Evolutionary conservation across 2,888 invertebrate genomes (phyloP).

Genomic region (Sarcophaga subvicina): DNA sequence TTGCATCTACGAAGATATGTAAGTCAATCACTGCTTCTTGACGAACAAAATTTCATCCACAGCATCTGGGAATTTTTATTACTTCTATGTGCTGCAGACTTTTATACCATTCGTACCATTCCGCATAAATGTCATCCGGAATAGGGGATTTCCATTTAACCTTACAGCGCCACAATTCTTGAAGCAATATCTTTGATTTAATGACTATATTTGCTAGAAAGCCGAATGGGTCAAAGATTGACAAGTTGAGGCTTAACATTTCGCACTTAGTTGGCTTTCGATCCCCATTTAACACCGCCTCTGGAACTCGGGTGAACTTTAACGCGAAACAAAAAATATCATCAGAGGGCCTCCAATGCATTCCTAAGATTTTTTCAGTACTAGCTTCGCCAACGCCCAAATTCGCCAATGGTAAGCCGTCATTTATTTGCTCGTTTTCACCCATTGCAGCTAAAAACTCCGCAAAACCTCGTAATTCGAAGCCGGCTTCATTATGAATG

Average conservation of each 20-base stretch:
- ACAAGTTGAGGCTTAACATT: conserved; percentile 33
- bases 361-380: conserved; percentile 38
- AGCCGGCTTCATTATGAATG: conserved; percentile 61
- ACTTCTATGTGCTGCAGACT: not conserved
- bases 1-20: conserved; percentile 39
- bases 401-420: conserved; percentile 24
- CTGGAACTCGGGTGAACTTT: conserved; percentile 30
- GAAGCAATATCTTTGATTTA: conserved; percentile 61
- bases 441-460: conserved; percentile 35
- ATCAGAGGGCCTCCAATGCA: conserved; percentile 45
- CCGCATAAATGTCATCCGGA: conserved; percentile 48
- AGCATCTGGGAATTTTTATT: conserved; percentile 7
- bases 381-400: conserved; percentile 4
- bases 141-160: conserved; percentile 47
- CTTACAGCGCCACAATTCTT: conserved; percentile 52
- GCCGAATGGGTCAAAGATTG: conserved; percentile 37
- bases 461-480: conserved; percentile 58
- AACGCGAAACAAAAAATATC: conserved; percentile 31
- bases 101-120: conserved; percentile 38
- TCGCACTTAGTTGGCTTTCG: conserved; percentile 47
- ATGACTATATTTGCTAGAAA: conserved; percentile 51
- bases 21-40: conserved; percentile 26
- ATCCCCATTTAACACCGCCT: conserved; percentile 20
- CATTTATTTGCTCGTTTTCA: not conserved
- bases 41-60: conserved; percentile 13